Percentiles rank a stretch among this genome's conserved stretches.
Conservation (phyloP, 2,113 vertebrate species). For the Pelusios castaneus region DNA sequence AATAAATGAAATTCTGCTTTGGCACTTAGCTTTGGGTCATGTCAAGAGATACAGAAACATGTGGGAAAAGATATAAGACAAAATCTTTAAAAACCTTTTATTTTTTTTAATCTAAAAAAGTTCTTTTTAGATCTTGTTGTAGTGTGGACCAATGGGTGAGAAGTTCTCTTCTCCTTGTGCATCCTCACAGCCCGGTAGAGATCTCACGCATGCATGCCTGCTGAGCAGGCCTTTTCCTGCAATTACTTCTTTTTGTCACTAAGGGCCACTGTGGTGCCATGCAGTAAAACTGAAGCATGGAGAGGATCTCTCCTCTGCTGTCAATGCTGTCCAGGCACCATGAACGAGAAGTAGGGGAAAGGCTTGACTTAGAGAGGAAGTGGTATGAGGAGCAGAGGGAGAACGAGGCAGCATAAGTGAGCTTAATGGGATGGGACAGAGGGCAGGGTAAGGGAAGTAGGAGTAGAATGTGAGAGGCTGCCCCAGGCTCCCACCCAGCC, state of each 20-base stretch:
- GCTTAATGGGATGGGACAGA: neutral
- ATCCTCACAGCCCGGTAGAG: neutral
- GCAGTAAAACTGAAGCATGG: neutral
- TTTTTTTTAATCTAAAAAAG: neutral
- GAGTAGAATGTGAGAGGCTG: neutral
- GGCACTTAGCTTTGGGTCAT: neutral
- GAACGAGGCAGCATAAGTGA: neutral
- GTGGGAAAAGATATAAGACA: neutral
- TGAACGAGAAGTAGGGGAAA: neutral
- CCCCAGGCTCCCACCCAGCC: neutral
- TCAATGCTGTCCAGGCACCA: neutral
- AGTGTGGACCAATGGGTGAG: neutral
- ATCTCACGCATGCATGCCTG: neutral
- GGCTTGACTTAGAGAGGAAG: neutral
- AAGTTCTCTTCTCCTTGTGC: neutral
- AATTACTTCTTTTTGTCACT: neutral
- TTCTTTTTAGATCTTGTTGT: neutral
- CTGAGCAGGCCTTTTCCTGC: neutral
- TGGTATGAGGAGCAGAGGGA: neutral
- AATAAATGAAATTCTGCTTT: neutral
- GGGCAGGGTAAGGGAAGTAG: neutral
- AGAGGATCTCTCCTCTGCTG: too few species aligned
- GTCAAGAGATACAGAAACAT: neutral
- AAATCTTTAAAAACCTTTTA: neutral
- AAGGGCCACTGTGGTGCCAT: neutral